phyloP scores from a whole-genome alignment of 2,797 vertebrate species.

The Epinephelus awoara region DNA sequence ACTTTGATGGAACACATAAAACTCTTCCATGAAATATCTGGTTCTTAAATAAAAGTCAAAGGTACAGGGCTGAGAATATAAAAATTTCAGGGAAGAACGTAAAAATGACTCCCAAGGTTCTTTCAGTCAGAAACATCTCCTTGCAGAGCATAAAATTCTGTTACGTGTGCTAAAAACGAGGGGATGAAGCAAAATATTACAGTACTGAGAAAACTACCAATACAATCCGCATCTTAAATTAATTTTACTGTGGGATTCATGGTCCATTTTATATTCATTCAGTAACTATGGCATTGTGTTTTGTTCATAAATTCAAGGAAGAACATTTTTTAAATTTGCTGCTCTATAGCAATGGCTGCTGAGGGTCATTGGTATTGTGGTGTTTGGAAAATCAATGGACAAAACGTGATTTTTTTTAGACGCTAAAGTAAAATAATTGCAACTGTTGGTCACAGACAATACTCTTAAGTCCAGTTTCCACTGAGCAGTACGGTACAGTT shows the following conservation, averaged over 20 bases:
- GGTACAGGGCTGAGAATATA: neutral
- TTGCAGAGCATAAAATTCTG: neutral
- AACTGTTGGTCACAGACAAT: neutral
- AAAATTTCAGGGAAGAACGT: neutral
- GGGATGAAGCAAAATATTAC: neutral
- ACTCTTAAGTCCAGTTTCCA: too few relatives aligned
- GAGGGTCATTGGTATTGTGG: too few relatives aligned
- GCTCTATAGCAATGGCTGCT: neutral
- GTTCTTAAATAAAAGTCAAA: constrained; percentile 2
- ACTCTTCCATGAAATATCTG: neutral
- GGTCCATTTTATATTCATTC: neutral
- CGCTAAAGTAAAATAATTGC: neutral
- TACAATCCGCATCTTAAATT: constrained; percentile 1
- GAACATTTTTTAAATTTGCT: neutral
- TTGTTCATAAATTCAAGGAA: neutral
- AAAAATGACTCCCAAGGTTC: neutral
- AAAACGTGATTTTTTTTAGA: neutral
- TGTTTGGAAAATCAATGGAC: neutral
- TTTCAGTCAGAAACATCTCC: neutral
- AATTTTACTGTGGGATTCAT: neutral
- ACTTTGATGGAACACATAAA: neutral
- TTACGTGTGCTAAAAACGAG: rapidly evolving
- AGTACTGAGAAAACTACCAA: neutral
- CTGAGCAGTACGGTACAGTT: too few relatives aligned
- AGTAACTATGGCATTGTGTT: neutral